Percentiles rank a stretch among this genome's conserved stretches.
These are phyloP conservation scores for Drosophila meridionalis DNA, from an alignment of 2,888 invertebrate species.

Conservation along the genomic window DNA sequence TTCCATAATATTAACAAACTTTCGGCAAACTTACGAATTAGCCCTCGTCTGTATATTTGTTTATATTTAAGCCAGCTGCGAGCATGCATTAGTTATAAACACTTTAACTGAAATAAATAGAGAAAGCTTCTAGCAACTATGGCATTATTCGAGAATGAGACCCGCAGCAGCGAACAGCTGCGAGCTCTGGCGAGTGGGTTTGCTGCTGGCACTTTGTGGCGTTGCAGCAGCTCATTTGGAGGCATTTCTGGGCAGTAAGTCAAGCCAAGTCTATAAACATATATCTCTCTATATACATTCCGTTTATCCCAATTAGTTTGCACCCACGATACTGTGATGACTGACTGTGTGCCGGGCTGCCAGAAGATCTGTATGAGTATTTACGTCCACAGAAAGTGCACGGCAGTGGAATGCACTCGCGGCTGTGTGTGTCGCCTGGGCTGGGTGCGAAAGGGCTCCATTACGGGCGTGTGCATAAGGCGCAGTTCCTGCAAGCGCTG, in stretches of 20 bases:
- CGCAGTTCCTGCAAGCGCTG: conserved; percentile 33
- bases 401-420: background rate
- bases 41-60: background rate
- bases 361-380: conserved; percentile 24
- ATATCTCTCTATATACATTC: background rate
- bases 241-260: conserved; percentile 4
- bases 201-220: background rate
- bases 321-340: conserved; percentile 9
- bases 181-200: background rate
- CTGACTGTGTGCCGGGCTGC: conserved; percentile 29
- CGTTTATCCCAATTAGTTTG: conserved; percentile 21
- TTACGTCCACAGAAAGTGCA: conserved; percentile 19
- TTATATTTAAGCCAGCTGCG: background rate
- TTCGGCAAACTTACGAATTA: background rate
- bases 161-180: background rate
- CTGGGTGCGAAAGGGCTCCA: conserved; percentile 22
- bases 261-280: background rate
- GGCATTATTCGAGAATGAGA: conserved; percentile 16
- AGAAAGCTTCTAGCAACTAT: background rate
- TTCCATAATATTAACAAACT: background rate
- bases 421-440: conserved; percentile 34
- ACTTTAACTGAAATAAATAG: background rate
- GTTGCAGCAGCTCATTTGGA: conserved; percentile 18
- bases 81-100: background rate
- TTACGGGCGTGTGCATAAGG: conserved; percentile 30